Conservation (phyloP, 2,888 invertebrate genomes). For the Himalopsyche kuldschensis region DNA sequence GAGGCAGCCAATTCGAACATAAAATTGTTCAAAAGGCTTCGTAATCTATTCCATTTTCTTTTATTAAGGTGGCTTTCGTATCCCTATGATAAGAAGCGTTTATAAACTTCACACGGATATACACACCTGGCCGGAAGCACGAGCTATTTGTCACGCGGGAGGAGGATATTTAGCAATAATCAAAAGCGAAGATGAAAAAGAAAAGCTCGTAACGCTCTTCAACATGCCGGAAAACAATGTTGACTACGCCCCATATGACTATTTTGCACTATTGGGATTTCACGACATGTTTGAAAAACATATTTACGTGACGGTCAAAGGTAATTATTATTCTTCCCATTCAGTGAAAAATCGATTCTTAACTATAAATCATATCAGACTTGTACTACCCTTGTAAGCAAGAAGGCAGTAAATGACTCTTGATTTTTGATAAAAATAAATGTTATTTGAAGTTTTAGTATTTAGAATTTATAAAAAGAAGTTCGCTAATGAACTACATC, state of each 20-base stretch:
- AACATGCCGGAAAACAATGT: neutral
- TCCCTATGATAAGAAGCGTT: neutral
- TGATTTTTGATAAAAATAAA: no score
- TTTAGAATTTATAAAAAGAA: no score
- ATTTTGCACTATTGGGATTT: neutral
- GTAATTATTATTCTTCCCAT: no score
- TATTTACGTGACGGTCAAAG: constrained; percentile 13
- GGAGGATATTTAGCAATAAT: constrained; percentile 9
- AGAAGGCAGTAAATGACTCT: no score
- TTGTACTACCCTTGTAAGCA: no score
- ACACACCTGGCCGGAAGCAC: constrained; percentile 23
- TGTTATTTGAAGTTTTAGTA: no score
- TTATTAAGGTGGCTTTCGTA: neutral
- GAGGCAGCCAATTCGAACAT: no score
- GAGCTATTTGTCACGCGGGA: constrained; percentile 11
- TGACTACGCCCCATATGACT: neutral
- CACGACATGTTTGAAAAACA: constrained; percentile 19
- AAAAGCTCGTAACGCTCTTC: neutral
- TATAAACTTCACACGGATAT: constrained; percentile 23
- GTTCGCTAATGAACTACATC: no score
- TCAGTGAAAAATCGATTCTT: no score
- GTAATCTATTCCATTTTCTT: neutral
- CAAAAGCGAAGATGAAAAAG: constrained; percentile 22
- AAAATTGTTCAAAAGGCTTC: no score
- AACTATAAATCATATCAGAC: no score